Percentiles rank a stretch among this genome's conserved stretches.
These are phyloP conservation scores for Diadegma fenestrale DNA, from an alignment of 2,888 invertebrate species.

Conservation along the genomic window DNA sequence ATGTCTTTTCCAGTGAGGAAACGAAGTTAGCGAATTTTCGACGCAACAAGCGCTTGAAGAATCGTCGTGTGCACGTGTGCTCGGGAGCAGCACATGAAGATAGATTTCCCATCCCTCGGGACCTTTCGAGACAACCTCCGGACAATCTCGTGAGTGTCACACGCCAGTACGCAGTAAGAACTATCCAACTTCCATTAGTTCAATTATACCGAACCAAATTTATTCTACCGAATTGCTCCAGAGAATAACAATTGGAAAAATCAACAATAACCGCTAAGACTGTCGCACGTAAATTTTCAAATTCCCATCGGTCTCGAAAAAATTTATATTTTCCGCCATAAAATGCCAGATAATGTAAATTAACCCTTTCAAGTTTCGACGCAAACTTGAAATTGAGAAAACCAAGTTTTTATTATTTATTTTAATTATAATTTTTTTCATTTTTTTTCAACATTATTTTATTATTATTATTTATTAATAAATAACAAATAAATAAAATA, in stretches of 20 bases:
- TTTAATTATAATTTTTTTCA: too few species aligned
- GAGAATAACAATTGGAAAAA: too few species aligned
- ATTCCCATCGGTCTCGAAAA: background rate
- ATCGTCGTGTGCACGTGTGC: background rate
- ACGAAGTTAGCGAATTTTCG: conserved; percentile 26
- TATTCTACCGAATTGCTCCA: background rate
- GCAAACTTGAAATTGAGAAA: background rate
- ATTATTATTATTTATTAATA: too few species aligned
- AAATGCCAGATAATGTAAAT: background rate
- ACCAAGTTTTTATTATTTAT: too few species aligned
- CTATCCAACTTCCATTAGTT: conserved; percentile 79
- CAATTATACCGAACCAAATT: conserved; percentile 74
- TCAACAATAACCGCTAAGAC: background rate
- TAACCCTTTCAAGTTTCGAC: background rate
- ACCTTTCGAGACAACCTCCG: conserved; percentile 49
- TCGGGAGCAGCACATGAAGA: conserved; percentile 18
- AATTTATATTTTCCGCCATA: background rate
- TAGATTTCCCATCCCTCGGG: conserved; percentile 55
- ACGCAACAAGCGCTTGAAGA: conserved; percentile 15
- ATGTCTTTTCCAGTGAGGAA: background rate
- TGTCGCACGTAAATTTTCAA: background rate
- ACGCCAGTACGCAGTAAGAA: conserved; percentile 70
- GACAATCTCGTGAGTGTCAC: conserved; percentile 58
- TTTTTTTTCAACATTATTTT: too few species aligned
- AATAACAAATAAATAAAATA: too few species aligned